Evolutionary conservation across 2,888 invertebrate species (phyloP), one percentile per base, ranked within the genome.

Genomic region (Pollenia griseotomentosa): DNA sequence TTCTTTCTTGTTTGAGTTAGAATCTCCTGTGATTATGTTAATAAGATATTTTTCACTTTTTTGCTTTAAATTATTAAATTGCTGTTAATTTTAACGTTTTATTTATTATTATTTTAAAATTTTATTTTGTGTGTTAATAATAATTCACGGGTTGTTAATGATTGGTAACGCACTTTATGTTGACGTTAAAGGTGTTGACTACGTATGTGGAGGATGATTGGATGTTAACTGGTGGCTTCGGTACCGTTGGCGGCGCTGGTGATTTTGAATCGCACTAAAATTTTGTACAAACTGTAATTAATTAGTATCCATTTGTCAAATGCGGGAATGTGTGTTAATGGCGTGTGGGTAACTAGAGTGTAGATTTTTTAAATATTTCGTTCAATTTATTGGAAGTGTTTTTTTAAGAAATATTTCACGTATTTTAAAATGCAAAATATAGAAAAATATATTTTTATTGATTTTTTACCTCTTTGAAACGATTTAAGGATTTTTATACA

Each of bases 281-380:
- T 90, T 90, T 93, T 93, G 93, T 91, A 93, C 93, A 93, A 93
- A 93, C 93, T 92, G 91, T 93, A 93, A 93, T 93, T 93, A 93
- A 93, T 93, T 93, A 93, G 93, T 93, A 93, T 92, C 91, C 92
- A 91, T 93, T 93, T 93, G 93, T 93, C 93, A 93, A 93, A 93
- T 92, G 91, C 61, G 8, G 68, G 91, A 92, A 78, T 83, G 61
- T 80, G 53, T 73, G 65, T 84, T 77, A 87, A 80, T 85, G 84
- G 80, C 87, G 81, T 87, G 83, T 71, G 85, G 83, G 66, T 79
- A 59, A 78, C 48, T 46, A 85, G 83, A 82, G 82, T 83, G 74
- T 78, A 70, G 75, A 66, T 74, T 46, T 75, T 68, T 63, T 65
- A 10, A 11, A 44, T 23, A 57, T 65, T 40, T 14, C 14, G n/a